Evolutionary conservation across 2,113 vertebrate genomes (phyloP).

Genomic region (Pseudorectes ferrugineus): DNA sequence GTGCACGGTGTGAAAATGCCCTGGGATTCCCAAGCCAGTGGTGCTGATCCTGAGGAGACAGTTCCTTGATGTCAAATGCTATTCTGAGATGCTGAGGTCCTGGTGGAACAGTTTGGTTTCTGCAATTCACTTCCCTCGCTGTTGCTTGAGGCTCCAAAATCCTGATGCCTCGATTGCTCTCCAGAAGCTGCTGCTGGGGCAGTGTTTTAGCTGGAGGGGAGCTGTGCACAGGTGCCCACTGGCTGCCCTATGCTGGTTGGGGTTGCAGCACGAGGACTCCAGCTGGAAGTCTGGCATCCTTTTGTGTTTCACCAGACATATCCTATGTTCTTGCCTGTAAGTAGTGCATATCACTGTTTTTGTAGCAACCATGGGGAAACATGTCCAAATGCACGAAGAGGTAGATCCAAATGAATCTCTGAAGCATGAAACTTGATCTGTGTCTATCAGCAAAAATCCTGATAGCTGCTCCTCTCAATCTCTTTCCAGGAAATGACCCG

Average conservation of each 20-base stretch:
- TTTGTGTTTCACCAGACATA: not conserved
- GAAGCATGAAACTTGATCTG: not conserved
- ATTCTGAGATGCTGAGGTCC: not conserved
- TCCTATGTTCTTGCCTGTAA: not conserved
- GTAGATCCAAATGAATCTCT: not conserved
- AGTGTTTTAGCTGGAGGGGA: not conserved
- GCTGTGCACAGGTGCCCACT: not conserved
- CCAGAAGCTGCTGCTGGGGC: not conserved
- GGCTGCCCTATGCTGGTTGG: not conserved
- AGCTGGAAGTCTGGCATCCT: not conserved
- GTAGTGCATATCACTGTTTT: not conserved
- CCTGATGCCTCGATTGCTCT: not conserved
- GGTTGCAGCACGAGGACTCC: accelerated
- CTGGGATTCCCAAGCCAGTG: not conserved
- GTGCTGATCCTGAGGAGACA: not conserved
- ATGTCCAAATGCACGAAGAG: not conserved
- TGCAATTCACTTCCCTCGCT: not conserved
- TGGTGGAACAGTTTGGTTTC: not conserved
- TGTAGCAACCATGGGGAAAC: not conserved
- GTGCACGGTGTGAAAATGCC: not conserved
- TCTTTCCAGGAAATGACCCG: slow-evolving; percentile 90
- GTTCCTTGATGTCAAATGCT: not conserved
- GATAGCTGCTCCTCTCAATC: not conserved
- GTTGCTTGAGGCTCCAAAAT: not conserved
- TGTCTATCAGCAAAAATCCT: not conserved